Evolutionary conservation across 2,113 vertebrate species (phyloP), one percentile per base, ranked within the genome.

Genomic region (Chaetodon auriga): DNA sequence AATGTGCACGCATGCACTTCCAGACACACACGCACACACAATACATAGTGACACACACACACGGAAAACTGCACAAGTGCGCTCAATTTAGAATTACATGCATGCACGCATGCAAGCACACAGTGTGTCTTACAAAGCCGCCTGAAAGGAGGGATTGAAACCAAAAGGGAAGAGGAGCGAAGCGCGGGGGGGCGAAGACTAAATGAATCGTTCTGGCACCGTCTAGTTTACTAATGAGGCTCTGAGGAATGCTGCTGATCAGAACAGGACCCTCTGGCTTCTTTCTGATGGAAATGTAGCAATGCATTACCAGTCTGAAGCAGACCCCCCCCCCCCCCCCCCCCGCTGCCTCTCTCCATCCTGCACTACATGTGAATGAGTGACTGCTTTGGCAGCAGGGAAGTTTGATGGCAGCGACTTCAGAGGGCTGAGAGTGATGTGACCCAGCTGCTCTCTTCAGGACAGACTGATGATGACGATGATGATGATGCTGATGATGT

Each of bases 171-270:
- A 61, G 35, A 75, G 19, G 53, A 46, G 63, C 68, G 62, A 74
- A 51, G 49, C 6, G 21, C 13, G 16, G 51, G 58, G 30, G 55
- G 68, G 36, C n/a, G 30, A 54, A n/a, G 83, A 76, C 62, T 82
- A 87, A 90, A 88, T 89, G 85, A 87, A 90, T 91, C 73, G 46
- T 68, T 86, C 81, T 92, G 90, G 81, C 90, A 90, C 75, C 70
- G 35, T 88, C 84, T 92, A 82, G 85, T 88, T 93, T 91, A 91
- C 90, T 92, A 93, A 93, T 93, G 87, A 93, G 87, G 89, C 80
- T 86, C 81, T 62, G 79, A 84, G 88, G 89, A 93, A 92, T 84
- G 86, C 81, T 75, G 84, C 54, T 58, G 88, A 92, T 92, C 87
- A 86, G 78, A 90, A 84, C 88, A 69, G 87, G 78, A 88, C 68